Conservation (phyloP, 2,888 invertebrate genomes). For the Keiferia lycopersicella region DNA sequence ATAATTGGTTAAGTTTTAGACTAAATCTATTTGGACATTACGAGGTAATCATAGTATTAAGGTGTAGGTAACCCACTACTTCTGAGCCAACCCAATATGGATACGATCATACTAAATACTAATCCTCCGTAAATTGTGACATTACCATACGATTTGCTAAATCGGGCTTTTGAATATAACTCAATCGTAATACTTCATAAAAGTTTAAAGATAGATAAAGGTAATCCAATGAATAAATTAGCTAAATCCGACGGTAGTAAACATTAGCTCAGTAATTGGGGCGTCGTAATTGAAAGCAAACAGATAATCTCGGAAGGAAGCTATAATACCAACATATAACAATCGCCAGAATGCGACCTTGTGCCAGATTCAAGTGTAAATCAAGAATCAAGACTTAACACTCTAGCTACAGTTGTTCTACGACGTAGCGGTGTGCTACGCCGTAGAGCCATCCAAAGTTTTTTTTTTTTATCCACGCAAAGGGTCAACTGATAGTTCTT, state of each 20-base stretch:
- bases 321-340: too few species aligned
- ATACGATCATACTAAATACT: too few species aligned
- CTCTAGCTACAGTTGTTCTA: not conserved
- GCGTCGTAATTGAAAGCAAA: not conserved
- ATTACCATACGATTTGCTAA: too few species aligned
- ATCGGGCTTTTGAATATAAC: too few species aligned
- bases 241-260: not conserved
- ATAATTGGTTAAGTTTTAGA: too few species aligned
- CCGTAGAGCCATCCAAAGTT: not conserved
- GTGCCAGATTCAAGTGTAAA: conserved; percentile 8
- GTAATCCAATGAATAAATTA: conserved; percentile 1
- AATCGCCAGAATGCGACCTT: conserved; percentile 6
- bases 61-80: too few species aligned
- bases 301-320: conserved; percentile 7
- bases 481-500: too few species aligned
- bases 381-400: conserved; percentile 8
- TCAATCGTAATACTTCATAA: too few species aligned
- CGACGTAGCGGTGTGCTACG: conserved; percentile 1
- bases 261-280: conserved; percentile 12
- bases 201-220: not conserved
- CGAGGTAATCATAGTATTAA: too few species aligned
- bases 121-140: too few species aligned
- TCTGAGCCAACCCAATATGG: too few species aligned
- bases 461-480: not conserved
- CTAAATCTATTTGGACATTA: too few species aligned